Evolutionary conservation across 2,888 invertebrate genomes (phyloP).

Genomic region (Mesorhabditis belari): DNA sequence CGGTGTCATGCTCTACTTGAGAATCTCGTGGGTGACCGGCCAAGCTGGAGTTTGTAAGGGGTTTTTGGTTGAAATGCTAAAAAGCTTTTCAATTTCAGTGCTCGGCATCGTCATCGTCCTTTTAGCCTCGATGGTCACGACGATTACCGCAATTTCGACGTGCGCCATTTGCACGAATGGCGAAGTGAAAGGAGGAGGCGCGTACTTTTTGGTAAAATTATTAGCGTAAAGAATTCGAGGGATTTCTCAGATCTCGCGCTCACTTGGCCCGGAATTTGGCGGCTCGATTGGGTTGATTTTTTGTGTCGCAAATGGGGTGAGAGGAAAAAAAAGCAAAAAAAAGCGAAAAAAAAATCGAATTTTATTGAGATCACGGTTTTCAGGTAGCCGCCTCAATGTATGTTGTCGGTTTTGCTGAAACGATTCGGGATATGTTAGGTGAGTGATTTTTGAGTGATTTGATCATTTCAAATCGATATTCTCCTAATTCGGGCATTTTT

Average conservation of each 20-base stretch:
- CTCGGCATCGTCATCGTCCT: constrained; percentile 11
- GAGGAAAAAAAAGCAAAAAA: too few species aligned
- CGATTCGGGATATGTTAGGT: constrained; percentile 21
- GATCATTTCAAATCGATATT: too few species aligned
- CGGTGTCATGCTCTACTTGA: constrained; percentile 95
- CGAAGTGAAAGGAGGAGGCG: constrained; percentile 83
- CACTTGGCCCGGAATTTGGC: constrained; percentile 88
- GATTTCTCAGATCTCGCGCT: constrained; percentile 52
- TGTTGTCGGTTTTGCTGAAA: constrained; percentile 89
- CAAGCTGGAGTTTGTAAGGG: constrained; percentile 7
- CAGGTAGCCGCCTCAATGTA: constrained; percentile 65
- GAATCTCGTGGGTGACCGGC: constrained; percentile 73
- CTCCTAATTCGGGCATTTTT: too few species aligned
- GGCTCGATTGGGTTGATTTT: constrained; percentile 91
- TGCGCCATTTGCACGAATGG: constrained; percentile 95
- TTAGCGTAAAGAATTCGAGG: constrained; percentile 57
- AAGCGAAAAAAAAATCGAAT: too few species aligned
- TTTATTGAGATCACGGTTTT: too few species aligned
- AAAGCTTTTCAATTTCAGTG: neutral
- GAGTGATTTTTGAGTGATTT: neutral
- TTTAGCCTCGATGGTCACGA: constrained; percentile 57
- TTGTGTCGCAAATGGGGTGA: constrained; percentile 85
- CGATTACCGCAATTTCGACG: constrained; percentile 86
- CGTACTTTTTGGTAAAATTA: constrained; percentile 83
- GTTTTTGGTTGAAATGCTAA: neutral